These are phyloP conservation scores for Sebastes jordani DNA, from an alignment of 2,797 vertebrate genomes.

Conservation along the genomic window DNA sequence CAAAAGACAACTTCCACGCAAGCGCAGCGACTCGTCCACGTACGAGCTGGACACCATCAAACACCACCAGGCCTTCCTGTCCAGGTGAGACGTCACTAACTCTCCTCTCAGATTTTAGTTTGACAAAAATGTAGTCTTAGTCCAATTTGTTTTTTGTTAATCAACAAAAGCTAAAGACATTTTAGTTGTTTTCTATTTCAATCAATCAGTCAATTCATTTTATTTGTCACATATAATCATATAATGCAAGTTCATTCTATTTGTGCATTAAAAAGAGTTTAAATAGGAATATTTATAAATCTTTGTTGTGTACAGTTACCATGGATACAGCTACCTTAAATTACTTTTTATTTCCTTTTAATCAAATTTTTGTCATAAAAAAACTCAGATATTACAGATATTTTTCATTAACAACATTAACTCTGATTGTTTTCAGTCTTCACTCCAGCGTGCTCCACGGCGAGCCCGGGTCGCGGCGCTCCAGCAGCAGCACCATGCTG, in stretches of 20 bases:
- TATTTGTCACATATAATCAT: background rate
- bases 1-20: slow-evolving; percentile 90
- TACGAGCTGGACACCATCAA: slow-evolving; percentile 97
- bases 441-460: slow-evolving; percentile 91
- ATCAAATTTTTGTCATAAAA: background rate
- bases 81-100: slow-evolving; percentile 82
- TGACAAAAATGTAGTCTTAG: background rate
- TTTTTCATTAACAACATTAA: background rate
- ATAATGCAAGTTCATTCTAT: fast-evolving
- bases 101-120: no score
- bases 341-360: background rate
- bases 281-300: no score
- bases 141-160: background rate
- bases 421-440: slow-evolving; percentile 78
- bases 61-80: slow-evolving; percentile 97
- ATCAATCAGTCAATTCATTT: background rate
- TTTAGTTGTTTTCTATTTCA: background rate
- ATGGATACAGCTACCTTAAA: no score
- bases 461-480: slow-evolving; percentile 87
- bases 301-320: no score
- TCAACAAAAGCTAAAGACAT: background rate
- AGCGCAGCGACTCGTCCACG: slow-evolving; percentile 96
- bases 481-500: slow-evolving; percentile 92
- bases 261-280: no score
- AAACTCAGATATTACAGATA: background rate